Conservation (phyloP, 1,140 invertebrate species). For the Solenopsis fugax region DNA sequence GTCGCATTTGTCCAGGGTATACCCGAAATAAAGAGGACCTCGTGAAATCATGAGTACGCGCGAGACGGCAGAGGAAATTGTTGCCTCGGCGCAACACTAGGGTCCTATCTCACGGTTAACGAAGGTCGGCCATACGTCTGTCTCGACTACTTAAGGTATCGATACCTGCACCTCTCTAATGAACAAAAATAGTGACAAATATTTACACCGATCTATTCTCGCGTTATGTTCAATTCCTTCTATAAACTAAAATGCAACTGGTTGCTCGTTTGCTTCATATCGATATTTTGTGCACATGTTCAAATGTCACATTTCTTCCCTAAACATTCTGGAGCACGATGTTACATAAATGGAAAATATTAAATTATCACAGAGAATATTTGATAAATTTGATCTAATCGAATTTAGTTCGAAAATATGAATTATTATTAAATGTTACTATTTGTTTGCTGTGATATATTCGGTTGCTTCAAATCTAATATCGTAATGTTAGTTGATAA, state of each 20-base stretch:
- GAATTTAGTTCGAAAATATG: neutral
- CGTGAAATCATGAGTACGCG: constrained; percentile 60
- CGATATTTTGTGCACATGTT: constrained; percentile 35
- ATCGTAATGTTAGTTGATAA: neutral
- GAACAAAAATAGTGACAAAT: constrained; percentile 49
- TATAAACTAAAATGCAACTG: constrained; percentile 49
- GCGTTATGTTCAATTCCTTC: constrained; percentile 19
- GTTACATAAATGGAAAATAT: neutral
- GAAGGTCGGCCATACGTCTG: constrained; percentile 26
- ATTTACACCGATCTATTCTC: constrained; percentile 11
- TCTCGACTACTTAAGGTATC: constrained; percentile 38
- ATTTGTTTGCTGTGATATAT: neutral
- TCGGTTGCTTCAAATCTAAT: constrained; percentile 1
- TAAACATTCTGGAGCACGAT: neutral
- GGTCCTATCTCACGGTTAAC: constrained; percentile 43
- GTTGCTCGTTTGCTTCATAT: constrained; percentile 33
- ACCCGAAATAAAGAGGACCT: constrained; percentile 72
- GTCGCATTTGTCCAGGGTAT: constrained; percentile 78
- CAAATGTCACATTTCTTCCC: constrained; percentile 17
- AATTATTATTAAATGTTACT: neutral
- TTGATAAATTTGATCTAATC: neutral
- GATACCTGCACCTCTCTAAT: constrained; percentile 24
- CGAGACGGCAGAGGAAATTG: neutral
- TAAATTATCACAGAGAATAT: neutral
- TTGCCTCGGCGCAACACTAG: neutral